Base-by-base conservation (phyloP, 2,113 vertebrate genomes). In the Gorsachius goisagi region DNA sequence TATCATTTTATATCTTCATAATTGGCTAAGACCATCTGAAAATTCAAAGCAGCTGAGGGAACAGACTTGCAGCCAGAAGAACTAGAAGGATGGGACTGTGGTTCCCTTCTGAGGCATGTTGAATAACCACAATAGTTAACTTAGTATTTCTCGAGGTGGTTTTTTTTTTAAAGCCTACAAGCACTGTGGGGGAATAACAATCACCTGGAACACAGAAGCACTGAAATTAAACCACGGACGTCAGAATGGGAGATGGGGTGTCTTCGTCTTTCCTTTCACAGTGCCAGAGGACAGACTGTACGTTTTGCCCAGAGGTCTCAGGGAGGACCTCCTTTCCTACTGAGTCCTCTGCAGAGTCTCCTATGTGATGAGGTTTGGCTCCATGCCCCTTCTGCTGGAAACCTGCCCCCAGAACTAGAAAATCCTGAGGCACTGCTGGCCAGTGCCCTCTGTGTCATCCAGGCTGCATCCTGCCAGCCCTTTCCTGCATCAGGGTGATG, bases 1-100 rank as follows among this genome's bases (percentile, higher is more conserved):
- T 85, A 72, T 97, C 94, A 94, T 94, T 97, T 97, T 96, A 88
- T 90, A 73, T 96, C 80, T 82, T 96, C 23, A 66, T 93, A 85
- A 94, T 89, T 93, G 96, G 58, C 68, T 69, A 91, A 88, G 78
- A 81, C 83, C 50, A 60, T 59, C 79, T 71, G 66, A 80, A 97
- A 93, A 94, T 71, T 64, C 45, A 81, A 90, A 93, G 85, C 90
- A 93, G 72, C 87, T 94, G 85, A 82, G 41, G 60, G 87, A 95
- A 45, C 13, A 69, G 32, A 80, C 52, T 44, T 77, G 32, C 27
- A 89, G 56, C 85, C 82, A 95, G 89, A 93, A 87, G 66, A 90
- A 64, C 75, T 22, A 33, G 67, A 90, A 77, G 73, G 78, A 60
- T 89, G 69, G 91, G 86, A 53, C 47, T 60, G 47, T 60, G 58